Evolutionary conservation across 2,113 vertebrate genomes (phyloP).

Genomic region (Ammodytes dubius): DNA sequence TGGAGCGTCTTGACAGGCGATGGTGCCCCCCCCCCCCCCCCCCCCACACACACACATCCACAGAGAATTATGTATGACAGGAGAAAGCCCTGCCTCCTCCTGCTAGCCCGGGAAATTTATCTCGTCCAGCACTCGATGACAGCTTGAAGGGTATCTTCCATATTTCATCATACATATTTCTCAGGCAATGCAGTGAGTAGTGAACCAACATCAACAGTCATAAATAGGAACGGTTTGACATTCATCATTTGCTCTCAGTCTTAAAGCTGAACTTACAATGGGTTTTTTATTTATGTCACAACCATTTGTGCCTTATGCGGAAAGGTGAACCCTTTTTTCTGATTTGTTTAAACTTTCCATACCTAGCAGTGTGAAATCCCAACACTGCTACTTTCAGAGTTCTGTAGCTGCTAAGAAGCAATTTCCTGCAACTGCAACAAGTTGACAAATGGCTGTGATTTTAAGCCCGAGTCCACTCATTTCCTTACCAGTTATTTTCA

Average conservation of each 20-base stretch:
- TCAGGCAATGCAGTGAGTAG: constrained; percentile 32
- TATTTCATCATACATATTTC: constrained; percentile 61
- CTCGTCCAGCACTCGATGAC: constrained; percentile 41
- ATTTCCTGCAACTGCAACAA: constrained; percentile 28
- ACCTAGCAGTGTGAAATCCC: not conserved
- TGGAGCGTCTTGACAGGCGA: constrained; percentile 64
- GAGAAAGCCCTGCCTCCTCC: constrained; percentile 33
- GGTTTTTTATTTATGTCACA: constrained; percentile 36
- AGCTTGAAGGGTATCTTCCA: constrained; percentile 54
- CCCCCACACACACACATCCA: constrained; percentile 3
- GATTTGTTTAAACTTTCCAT: constrained; percentile 26
- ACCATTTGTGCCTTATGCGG: not conserved
- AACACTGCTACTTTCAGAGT: not conserved
- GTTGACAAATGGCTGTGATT: constrained; percentile 42
- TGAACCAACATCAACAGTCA: constrained; percentile 21
- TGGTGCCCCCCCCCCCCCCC: constrained; percentile 1
- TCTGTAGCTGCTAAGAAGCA: constrained; percentile 8
- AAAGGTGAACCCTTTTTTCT: not conserved
- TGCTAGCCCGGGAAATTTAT: constrained; percentile 47
- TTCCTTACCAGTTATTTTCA: constrained; percentile 1
- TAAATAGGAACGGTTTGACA: constrained; percentile 41
- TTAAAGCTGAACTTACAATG: constrained; percentile 28
- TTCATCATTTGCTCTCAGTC: constrained; percentile 49
- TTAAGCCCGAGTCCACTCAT: not conserved
- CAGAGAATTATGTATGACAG: constrained; percentile 56